Conservation (phyloP, 2,797 vertebrate species). For the Halcyon smyrnensis region DNA sequence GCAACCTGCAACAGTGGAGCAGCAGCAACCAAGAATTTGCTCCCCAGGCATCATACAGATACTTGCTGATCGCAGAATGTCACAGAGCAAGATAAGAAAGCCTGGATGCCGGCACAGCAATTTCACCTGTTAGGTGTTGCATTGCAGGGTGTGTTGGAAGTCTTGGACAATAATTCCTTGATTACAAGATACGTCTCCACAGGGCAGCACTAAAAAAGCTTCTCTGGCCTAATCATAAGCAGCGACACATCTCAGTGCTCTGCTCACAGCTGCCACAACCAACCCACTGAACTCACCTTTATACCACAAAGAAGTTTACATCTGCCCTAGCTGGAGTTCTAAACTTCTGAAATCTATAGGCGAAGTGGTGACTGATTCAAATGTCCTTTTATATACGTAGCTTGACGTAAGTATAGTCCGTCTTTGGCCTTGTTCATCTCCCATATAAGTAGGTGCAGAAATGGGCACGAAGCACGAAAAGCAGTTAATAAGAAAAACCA, state of each 20-base stretch:
- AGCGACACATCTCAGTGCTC: not conserved
- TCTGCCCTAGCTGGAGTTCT: not conserved
- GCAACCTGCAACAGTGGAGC: not conserved
- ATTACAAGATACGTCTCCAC: not conserved
- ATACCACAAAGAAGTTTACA: not conserved
- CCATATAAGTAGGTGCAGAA: not conserved
- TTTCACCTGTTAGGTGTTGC: not conserved
- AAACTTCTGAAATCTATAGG: not conserved
- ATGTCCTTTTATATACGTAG: not conserved
- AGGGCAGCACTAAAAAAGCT: not conserved
- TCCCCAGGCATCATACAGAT: not conserved
- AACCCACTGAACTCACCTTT: not conserved
- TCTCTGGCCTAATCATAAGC: not conserved
- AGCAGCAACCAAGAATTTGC: not conserved
- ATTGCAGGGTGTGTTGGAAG: not conserved
- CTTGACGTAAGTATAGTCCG: not conserved
- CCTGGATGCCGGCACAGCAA: not conserved
- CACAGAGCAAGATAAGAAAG: not conserved
- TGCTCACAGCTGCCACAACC: not conserved
- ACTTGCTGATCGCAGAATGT: not conserved
- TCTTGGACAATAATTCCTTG: not conserved
- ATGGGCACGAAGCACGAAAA: not conserved
- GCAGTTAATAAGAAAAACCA: not conserved
- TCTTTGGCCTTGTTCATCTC: not conserved
- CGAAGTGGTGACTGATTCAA: not conserved